Evolutionary conservation across 1,140 invertebrate species (phyloP), one percentile per base, ranked within the genome.

Genomic region (Riptortus pedestris): DNA sequence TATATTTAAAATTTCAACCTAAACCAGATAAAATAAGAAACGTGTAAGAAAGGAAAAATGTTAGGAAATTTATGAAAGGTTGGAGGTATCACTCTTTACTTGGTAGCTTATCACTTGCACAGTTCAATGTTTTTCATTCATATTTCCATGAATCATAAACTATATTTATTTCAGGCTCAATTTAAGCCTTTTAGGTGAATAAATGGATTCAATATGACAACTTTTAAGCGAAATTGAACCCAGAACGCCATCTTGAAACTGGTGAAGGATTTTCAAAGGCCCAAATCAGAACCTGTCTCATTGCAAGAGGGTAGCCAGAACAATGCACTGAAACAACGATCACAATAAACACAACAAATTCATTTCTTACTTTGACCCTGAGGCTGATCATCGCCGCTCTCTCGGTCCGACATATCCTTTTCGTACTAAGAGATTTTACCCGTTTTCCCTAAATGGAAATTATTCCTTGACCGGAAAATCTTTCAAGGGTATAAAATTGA

Each of bases 341-440:
- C 14, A 38, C 31, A 38, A 38, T 38, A 14, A 5, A 24, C 12
- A 51, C 2, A 20, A 51, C 24, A 11, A 20, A 22, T 20, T 22
- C 12, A 22, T 14, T 16, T 62, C 74, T 71, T 75, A 75, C 74
- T 75, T 74, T 74, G 74, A 63, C 72, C 72, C 70, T 73, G 74
- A 69, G 72, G 74, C 70, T 76, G 74, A 63, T 77, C 75, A 75
- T 77, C 75, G 66, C 74, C 74, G 71, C 75, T 77, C 70, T 76
- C 75, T 67, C 74, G 73, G 72, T 77, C 75, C 72, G 75, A 77
- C 75, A 77, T 77, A 70, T 69, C 74, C 57, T 59, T 66, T 69
- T 69, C 70, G 67, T 71, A 66, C 68, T 69, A 72, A 70, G 67
- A 68, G 67, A 70, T 71, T 70, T 70, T 68, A 67, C 65, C 68